These are phyloP conservation scores for Brachionus plicatilis DNA, from an alignment of 1,140 invertebrate species.

Conservation along the genomic window DNA sequence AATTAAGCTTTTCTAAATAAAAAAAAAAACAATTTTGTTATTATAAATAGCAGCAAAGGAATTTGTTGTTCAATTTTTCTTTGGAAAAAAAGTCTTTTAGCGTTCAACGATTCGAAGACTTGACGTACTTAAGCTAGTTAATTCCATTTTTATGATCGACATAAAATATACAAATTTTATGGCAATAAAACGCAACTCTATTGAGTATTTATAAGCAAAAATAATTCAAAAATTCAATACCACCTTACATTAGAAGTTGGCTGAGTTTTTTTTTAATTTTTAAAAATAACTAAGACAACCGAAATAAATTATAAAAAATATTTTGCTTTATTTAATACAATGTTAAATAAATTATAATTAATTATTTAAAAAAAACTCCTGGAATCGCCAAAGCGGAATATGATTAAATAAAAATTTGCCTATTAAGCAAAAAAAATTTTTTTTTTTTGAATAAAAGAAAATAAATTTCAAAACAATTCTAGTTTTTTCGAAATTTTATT, in stretches of 20 bases:
- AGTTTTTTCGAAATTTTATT: background rate
- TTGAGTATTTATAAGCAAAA: background rate
- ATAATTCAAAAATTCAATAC: background rate
- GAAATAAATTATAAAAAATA: constrained; percentile 26
- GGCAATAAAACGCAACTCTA: background rate
- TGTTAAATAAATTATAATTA: constrained; percentile 5
- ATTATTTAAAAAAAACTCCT: background rate
- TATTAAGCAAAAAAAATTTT: background rate
- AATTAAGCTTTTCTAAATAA: background rate
- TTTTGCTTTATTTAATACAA: background rate
- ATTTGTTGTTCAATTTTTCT: background rate
- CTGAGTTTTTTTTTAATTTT: background rate
- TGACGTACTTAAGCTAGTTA: background rate
- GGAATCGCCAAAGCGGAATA: background rate
- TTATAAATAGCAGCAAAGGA: background rate
- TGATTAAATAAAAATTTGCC: background rate
- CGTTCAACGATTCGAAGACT: background rate
- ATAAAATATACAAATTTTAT: background rate
- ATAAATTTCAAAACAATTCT: background rate
- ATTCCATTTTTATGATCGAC: background rate
- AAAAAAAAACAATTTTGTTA: background rate
- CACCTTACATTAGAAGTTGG: background rate
- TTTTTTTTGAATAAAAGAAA: background rate
- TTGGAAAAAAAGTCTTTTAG: background rate
- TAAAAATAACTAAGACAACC: constrained; percentile 27